Evolutionary conservation across 2,888 invertebrate genomes (phyloP), one percentile per base, ranked within the genome.

Genomic region (Ischnura elegans): DNA sequence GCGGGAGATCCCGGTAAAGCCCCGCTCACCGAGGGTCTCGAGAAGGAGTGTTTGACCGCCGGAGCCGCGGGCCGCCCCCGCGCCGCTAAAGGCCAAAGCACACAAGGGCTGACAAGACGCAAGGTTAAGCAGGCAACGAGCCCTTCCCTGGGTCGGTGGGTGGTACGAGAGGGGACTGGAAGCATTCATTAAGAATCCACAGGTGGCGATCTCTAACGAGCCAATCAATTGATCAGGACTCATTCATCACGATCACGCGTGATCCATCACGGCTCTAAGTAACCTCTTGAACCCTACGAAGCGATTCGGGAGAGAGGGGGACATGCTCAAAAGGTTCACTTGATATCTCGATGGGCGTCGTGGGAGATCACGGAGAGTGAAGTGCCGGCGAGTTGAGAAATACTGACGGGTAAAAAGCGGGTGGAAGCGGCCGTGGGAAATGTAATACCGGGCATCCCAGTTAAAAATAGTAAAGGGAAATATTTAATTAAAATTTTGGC

Each of bases 161-260:
- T 42, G 86, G 86, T 86, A n/a, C 55, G 42, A 42, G 87, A 21
- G 90, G 90, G n/a, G n/a, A n/a, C 61, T 61, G 61, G 90, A n/a
- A 90, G 90, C 90, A 90, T 55, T 90, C 90, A 90, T 90, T 90
- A 90, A 90, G 61, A 61, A 90, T 43, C 90, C 90, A 66, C 90
- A 90, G 90, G 90, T 90, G 90, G 90, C 90, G 90, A 90, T 90
- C 90, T 61, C 90, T 90, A 90, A 90, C 90, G 90, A 90, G 90
- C 90, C 90, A 90, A 90, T 90, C 90, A 90, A 90, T 90, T 90
- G 90, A 90, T 90, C 90, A 45, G 61, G 19, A 66, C 90, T 90
- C 90, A 90, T 90, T 90, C 90, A 90, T 90, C 90, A 90, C 90
- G 90, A 61, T 90, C 90, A 43, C 90, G 90, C 90, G 90, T 90